Percentiles rank a stretch among this genome's conserved stretches.
These are phyloP conservation scores for Bubo blakistoni DNA, from an alignment of 2,113 vertebrate genomes.

Conservation along the genomic window DNA sequence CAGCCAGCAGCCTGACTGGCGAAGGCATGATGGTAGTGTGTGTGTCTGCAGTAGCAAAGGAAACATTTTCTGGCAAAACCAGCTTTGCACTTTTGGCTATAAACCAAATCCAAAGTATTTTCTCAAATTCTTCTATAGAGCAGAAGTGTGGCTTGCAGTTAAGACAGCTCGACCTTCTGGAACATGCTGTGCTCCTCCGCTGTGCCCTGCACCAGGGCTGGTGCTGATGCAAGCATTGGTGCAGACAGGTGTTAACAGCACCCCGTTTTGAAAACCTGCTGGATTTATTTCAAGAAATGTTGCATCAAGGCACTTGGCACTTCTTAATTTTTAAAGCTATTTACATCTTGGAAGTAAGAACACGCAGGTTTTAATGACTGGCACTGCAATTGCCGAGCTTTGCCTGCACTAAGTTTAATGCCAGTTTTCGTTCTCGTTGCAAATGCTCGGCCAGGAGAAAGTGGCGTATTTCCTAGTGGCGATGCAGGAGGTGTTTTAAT, in stretches of 20 bases:
- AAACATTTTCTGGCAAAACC: not conserved
- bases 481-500: not conserved
- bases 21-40: not conserved
- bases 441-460: not conserved
- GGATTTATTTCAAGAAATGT: slow-evolving; percentile 54
- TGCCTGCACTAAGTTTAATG: not conserved
- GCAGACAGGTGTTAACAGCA: slow-evolving; percentile 53
- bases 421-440: not conserved
- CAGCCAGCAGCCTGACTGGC: not conserved
- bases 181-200: not conserved
- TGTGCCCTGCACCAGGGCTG: not conserved
- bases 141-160: not conserved
- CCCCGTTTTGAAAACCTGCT: slow-evolving; percentile 50
- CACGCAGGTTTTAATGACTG: not conserved
- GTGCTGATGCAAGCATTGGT: slow-evolving; percentile 35
- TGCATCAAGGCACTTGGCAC: slow-evolving; percentile 36
- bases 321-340: slow-evolving; percentile 12
- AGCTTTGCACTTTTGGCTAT: slow-evolving; percentile 1
- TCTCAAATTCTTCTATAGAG: not conserved
- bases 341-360: slow-evolving; percentile 10
- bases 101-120: slow-evolving; percentile 12
- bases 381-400: not conserved
- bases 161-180: slow-evolving; percentile 34
- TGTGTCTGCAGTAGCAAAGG: not conserved
- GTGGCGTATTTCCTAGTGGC: not conserved